Conservation (phyloP, 2,113 vertebrate genomes). For the Crypturellus undulatus region DNA sequence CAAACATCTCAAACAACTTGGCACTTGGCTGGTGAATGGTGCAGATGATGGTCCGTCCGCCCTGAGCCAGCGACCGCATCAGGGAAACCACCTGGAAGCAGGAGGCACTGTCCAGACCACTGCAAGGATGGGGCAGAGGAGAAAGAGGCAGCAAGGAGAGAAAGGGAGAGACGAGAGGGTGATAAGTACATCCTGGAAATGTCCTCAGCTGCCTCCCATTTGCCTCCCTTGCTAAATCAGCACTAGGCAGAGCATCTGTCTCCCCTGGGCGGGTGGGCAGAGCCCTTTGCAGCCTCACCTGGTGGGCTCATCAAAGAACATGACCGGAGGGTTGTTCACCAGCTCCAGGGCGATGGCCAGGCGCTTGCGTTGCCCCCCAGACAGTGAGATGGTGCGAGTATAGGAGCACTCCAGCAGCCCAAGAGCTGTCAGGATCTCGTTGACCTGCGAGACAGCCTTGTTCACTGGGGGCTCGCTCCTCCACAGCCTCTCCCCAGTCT, state of each 20-base stretch:
- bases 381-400: conserved; percentile 91
- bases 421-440: conserved; percentile 95
- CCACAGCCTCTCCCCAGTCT: neutral
- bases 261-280: accelerated
- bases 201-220: too few species aligned
- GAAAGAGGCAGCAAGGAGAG: neutral
- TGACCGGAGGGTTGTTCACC: conserved; percentile 97
- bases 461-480: neutral
- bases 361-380: conserved; percentile 94
- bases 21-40: conserved; percentile 99
- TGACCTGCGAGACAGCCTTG: conserved; percentile 81
- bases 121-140: conserved; percentile 58
- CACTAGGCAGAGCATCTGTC: neutral
- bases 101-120: conserved; percentile 95
- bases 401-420: conserved; percentile 93
- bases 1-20: conserved; percentile 99
- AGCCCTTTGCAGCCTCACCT: conserved; percentile 79
- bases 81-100: conserved; percentile 98
- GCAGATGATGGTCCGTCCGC: conserved; percentile 97
- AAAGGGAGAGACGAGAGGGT: neutral
- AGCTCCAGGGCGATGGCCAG: conserved; percentile 96
- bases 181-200: neutral
- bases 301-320: conserved; percentile 99
- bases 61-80: conserved; percentile 94
- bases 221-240: neutral